phyloP scores from a whole-genome alignment of 2,797 vertebrate species.

The Acipenser oxyrinchus region DNA sequence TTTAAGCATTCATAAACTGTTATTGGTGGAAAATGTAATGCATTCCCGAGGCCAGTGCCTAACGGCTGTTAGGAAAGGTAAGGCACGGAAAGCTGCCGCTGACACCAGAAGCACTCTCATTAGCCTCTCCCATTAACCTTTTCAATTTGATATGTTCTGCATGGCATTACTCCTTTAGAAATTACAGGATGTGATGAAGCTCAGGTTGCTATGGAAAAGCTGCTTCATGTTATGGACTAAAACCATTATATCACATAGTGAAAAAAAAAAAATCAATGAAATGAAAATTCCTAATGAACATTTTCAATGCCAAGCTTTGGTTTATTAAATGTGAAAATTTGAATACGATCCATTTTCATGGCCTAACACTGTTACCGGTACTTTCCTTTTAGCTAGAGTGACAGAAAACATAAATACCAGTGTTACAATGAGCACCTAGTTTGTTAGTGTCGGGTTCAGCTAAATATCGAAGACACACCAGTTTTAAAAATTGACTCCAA shows the following conservation, averaged over 20 bases:
- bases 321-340: too few species aligned
- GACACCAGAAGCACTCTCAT: neutral
- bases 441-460: too few species aligned
- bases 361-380: too few species aligned
- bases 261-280: too few species aligned
- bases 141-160: conserved; percentile 1
- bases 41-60: conserved; percentile 3
- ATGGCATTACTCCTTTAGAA: neutral
- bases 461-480: too few species aligned
- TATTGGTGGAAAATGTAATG: conserved; percentile 7
- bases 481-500: too few species aligned
- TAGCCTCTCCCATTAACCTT: conserved; percentile 5
- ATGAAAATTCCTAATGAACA: too few species aligned
- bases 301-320: too few species aligned
- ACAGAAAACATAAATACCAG: too few species aligned
- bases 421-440: too few species aligned
- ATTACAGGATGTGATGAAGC: conserved; percentile 6
- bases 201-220: conserved; percentile 5
- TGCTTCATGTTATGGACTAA: neutral
- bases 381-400: too few species aligned
- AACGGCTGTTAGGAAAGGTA: neutral
- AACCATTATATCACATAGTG: conserved; percentile 1
- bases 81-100: neutral
- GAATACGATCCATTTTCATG: too few species aligned
- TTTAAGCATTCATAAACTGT: neutral